phyloP scores from a whole-genome alignment of 2,797 vertebrate species.

The Sebastes matsubarae region DNA sequence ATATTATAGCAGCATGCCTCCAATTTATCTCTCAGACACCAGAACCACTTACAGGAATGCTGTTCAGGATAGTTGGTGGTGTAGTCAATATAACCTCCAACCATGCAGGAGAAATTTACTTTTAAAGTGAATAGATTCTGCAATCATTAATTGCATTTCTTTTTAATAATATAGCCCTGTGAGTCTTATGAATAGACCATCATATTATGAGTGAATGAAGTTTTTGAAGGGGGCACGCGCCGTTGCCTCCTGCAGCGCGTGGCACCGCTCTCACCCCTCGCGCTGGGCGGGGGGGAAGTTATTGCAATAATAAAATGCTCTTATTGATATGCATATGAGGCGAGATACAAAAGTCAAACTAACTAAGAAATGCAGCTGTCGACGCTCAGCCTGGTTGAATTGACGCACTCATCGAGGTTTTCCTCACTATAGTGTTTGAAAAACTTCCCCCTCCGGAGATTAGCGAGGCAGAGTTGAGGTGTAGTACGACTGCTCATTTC shows the following conservation, averaged over 20 bases:
- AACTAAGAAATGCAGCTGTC: conserved; percentile 39
- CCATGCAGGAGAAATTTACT: too few species aligned
- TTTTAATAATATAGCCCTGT: neutral
- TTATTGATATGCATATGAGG: conserved; percentile 53
- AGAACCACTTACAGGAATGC: too few species aligned
- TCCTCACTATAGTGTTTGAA: conserved; percentile 43
- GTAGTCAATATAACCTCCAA: too few species aligned
- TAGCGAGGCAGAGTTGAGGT: conserved; percentile 24
- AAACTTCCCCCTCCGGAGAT: conserved; percentile 71
- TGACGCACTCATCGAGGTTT: neutral
- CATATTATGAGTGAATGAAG: neutral
- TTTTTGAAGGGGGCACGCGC: conserved; percentile 9
- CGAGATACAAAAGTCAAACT: neutral
- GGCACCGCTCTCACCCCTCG: neutral
- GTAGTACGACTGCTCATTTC: conserved; percentile 18
- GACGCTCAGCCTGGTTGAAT: neutral
- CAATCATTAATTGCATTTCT: neutral
- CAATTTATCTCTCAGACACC: too few species aligned
- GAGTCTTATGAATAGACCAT: neutral
- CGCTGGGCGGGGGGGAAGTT: conserved; percentile 14
- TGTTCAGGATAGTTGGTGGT: too few species aligned
- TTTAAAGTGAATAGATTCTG: neutral
- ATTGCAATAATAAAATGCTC: neutral
- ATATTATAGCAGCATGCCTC: too few species aligned
- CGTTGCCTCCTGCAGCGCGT: conserved; percentile 26